Evolutionary conservation across 1,140 invertebrate genomes (phyloP).

Genomic region (Cherax quadricarinatus): DNA sequence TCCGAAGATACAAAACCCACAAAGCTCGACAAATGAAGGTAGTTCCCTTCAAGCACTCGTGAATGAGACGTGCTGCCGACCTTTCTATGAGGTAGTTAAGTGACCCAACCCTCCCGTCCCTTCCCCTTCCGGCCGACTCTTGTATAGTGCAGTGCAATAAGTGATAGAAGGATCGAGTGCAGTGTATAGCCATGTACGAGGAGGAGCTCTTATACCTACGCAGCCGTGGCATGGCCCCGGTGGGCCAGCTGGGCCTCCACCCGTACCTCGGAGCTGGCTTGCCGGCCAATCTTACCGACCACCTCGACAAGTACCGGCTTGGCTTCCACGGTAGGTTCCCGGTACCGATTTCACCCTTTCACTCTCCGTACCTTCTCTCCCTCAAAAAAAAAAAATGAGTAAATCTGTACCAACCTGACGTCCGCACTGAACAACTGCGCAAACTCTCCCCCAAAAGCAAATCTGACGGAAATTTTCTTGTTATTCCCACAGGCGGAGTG

Average conservation of each 20-base stretch:
- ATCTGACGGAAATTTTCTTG: not conserved
- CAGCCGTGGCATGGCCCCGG: slow-evolving; percentile 62
- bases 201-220: slow-evolving; percentile 65
- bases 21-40: slow-evolving; percentile 20
- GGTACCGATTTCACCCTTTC: no score
- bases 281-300: slow-evolving; percentile 69
- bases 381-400: no score
- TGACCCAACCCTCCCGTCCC: not conserved
- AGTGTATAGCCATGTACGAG: slow-evolving; percentile 68
- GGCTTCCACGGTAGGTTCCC: slow-evolving; percentile 64
- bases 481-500: slow-evolving; percentile 52
- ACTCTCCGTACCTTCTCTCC: no score
- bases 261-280: slow-evolving; percentile 59
- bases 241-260: slow-evolving; percentile 49
- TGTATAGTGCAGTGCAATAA: slow-evolving; percentile 39
- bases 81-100: slow-evolving; percentile 14
- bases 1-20: slow-evolving; percentile 56
- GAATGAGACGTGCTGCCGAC: slow-evolving; percentile 42
- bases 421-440: no score
- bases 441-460: not conserved
- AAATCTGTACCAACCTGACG: no score
- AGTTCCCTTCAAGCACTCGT: slow-evolving; percentile 60
- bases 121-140: not conserved
- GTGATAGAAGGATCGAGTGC: slow-evolving; percentile 15
- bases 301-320: slow-evolving; percentile 65